These are phyloP conservation scores for Agonopterix subpropinquella DNA, from an alignment of 2,888 invertebrate species.

Conservation along the genomic window DNA sequence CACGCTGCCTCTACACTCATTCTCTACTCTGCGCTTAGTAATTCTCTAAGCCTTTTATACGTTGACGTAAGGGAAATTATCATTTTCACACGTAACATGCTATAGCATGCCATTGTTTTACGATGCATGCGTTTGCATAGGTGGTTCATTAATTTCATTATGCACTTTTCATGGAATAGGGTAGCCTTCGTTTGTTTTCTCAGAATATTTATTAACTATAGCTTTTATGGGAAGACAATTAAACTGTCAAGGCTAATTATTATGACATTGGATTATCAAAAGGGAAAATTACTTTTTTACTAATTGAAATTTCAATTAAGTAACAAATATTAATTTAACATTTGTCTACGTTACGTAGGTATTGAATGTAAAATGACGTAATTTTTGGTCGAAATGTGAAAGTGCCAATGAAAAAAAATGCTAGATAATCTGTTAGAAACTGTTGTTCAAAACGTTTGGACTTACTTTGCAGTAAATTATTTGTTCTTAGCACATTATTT, in stretches of 20 bases:
- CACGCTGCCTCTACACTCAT: constrained; percentile 29
- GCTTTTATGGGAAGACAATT: constrained; percentile 11
- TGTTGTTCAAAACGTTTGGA: no score
- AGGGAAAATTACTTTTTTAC: no score
- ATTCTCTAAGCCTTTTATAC: constrained; percentile 29
- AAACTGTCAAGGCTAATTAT: constrained; percentile 33
- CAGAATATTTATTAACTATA: constrained; percentile 25
- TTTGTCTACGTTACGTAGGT: no score
- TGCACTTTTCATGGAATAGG: constrained; percentile 36
- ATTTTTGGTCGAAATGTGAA: no score
- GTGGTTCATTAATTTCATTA: constrained; percentile 16
- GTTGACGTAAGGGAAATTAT: constrained; percentile 22
- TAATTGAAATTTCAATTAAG: no score
- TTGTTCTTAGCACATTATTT: no score
- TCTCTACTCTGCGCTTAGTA: constrained; percentile 35
- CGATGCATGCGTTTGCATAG: constrained; percentile 40
- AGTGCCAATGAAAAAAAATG: no score
- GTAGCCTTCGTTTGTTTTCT: constrained; percentile 22
- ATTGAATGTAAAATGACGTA: no score
- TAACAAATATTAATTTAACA: no score
- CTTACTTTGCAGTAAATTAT: no score
- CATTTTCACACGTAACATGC: constrained; percentile 30
- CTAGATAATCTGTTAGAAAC: no score
- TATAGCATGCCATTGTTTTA: constrained; percentile 17
- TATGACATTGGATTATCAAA: not conserved